These are phyloP conservation scores for Pogonus chalceus DNA, from an alignment of 1,140 invertebrate genomes.

Conservation along the genomic window DNA sequence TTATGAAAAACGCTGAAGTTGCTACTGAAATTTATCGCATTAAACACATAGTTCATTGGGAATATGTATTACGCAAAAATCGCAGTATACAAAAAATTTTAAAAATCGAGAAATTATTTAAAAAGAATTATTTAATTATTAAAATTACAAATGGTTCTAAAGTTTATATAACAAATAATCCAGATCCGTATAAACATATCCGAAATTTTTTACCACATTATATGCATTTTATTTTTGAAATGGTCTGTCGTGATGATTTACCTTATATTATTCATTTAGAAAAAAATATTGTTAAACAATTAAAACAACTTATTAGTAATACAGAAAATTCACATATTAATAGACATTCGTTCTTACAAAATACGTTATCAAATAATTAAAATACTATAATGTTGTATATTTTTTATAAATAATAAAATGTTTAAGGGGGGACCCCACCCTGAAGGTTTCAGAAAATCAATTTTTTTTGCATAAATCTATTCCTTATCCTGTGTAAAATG, in stretches of 20 bases:
- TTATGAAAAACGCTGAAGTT: background rate
- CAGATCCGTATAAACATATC: background rate
- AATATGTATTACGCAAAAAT: background rate
- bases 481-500: too few species aligned
- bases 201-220: background rate
- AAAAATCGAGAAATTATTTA: background rate
- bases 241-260: background rate
- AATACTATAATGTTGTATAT: too few species aligned
- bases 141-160: background rate
- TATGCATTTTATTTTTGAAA: background rate
- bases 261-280: constrained; percentile 1
- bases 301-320: too few species aligned
- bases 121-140: background rate
- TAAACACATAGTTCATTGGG: background rate
- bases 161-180: background rate
- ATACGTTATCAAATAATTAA: background rate
- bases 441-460: too few species aligned
- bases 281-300: background rate
- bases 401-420: too few species aligned
- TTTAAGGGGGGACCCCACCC: too few species aligned
- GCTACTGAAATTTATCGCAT: background rate
- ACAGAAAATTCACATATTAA: background rate
- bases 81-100: background rate
- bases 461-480: too few species aligned
- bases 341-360: background rate